phyloP scores from a whole-genome alignment of 37 sponge, comb jelly and placozoan species.

The Petrosia ficiformis region DNA sequence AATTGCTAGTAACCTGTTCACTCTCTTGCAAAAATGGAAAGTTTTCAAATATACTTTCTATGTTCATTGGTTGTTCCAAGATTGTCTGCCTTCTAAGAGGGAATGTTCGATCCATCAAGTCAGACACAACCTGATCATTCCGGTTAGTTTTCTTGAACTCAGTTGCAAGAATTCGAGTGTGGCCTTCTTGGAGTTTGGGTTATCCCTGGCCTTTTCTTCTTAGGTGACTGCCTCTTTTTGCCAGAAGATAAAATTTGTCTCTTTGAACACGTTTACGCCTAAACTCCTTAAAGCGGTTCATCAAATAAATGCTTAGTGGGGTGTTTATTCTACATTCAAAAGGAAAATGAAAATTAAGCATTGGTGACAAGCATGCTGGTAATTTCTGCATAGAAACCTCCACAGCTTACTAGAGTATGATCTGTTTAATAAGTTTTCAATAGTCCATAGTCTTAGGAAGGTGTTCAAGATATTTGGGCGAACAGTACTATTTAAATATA shows the following conservation, averaged over 20 bases:
- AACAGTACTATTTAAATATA: no score
- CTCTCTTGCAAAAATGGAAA: no score
- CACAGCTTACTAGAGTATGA: no score
- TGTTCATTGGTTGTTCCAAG: neutral
- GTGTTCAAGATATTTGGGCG: no score
- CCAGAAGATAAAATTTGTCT: neutral
- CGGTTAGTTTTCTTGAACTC: slow-evolving; percentile 2
- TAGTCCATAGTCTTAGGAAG: no score
- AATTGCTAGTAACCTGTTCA: no score
- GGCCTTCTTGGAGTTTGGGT: neutral
- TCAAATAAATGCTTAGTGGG: neutral
- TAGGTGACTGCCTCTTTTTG: neutral
- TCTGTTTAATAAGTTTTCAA: no score
- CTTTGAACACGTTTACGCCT: neutral
- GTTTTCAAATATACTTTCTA: no score
- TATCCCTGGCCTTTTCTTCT: neutral
- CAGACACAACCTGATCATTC: neutral
- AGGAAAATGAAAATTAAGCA: no score
- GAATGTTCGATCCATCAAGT: slow-evolving; percentile 10
- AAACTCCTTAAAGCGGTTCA: slow-evolving; percentile 12
- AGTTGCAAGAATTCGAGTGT: neutral
- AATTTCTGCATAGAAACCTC: no score
- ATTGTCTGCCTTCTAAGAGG: neutral
- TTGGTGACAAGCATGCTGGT: no score
- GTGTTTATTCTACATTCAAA: no score